phyloP scores from a whole-genome alignment of 2,797 vertebrate species.

The Borostomias antarcticus region DNA sequence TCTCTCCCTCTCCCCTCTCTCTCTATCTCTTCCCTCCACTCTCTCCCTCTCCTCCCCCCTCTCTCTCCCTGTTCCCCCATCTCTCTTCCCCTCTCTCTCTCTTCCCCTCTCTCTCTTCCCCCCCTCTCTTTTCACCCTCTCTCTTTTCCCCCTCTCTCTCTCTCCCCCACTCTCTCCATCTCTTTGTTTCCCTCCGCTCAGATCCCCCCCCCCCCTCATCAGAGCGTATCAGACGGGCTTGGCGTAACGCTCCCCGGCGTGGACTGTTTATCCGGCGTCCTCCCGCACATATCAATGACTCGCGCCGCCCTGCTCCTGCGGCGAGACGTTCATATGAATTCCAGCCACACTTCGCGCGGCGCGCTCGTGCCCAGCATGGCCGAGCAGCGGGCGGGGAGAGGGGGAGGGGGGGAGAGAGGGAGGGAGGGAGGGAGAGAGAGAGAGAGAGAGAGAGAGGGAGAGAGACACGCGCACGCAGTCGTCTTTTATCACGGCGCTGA shows the following conservation, averaged over 20 bases:
- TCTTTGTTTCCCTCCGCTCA: too few species aligned
- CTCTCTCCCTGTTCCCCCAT: constrained; percentile 23
- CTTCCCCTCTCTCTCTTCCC: constrained; percentile 49
- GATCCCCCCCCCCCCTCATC: too few species aligned
- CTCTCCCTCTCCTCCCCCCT: constrained; percentile 41
- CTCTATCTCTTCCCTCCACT: constrained; percentile 32
- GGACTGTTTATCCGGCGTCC: constrained; percentile 79
- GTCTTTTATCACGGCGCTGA: not conserved
- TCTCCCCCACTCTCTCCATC: constrained; percentile 68
- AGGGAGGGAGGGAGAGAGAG: constrained; percentile 37
- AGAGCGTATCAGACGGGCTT: too few species aligned
- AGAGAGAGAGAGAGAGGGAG: not conserved
- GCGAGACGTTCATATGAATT: constrained; percentile 80
- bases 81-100: too few species aligned
- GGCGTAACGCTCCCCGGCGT: constrained; percentile 68
- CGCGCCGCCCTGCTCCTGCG: constrained; percentile 64
- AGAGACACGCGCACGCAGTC: not conserved
- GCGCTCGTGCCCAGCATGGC: constrained; percentile 79
- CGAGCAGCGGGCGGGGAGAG: constrained; percentile 65
- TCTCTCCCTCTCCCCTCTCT: too few species aligned
- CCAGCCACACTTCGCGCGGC: constrained; percentile 77
- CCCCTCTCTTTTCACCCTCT: constrained; percentile 15
- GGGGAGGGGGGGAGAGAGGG: constrained; percentile 45
- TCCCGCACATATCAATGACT: constrained; percentile 83
- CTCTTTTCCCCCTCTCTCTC: constrained; percentile 50